phyloP scores from a whole-genome alignment of 2,888 invertebrate genomes.

The Salticus scenicus region DNA sequence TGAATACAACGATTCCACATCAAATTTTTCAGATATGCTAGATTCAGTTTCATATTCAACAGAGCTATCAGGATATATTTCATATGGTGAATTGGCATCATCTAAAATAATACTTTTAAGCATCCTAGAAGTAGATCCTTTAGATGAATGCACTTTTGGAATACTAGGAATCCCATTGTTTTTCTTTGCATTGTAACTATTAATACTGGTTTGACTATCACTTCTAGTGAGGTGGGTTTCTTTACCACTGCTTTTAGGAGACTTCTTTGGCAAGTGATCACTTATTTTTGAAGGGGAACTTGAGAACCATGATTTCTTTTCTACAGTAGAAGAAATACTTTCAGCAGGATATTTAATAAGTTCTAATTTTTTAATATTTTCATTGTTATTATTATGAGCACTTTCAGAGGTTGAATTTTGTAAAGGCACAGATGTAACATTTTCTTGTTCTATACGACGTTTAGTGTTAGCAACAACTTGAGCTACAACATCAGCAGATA shows the following conservation, averaged over 20 bases:
- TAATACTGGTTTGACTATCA: constrained; percentile 62
- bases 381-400: not conserved
- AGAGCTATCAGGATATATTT: constrained; percentile 53
- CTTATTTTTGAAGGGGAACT: constrained; percentile 38
- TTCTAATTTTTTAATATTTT: constrained; percentile 67
- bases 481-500: constrained; percentile 75
- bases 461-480: constrained; percentile 75
- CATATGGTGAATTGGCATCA: constrained; percentile 28
- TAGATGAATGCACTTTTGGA: constrained; percentile 44
- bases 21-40: constrained; percentile 65
- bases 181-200: constrained; percentile 33
- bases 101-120: not conserved
- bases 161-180: constrained; percentile 24
- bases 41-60: constrained; percentile 62
- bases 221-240: constrained; percentile 43
- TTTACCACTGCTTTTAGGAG: constrained; percentile 7
- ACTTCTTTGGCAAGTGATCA: constrained; percentile 16
- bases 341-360: constrained; percentile 74
- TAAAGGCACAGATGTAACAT: not conserved
- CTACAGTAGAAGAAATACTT: constrained; percentile 73
- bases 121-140: not conserved
- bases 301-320: constrained; percentile 73
- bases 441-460: constrained; percentile 72
- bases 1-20: constrained; percentile 62
- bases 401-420: not conserved